Evolutionary conservation across 1,140 invertebrate species (phyloP).

Genomic region (Caenorhabditis inopinata): DNA sequence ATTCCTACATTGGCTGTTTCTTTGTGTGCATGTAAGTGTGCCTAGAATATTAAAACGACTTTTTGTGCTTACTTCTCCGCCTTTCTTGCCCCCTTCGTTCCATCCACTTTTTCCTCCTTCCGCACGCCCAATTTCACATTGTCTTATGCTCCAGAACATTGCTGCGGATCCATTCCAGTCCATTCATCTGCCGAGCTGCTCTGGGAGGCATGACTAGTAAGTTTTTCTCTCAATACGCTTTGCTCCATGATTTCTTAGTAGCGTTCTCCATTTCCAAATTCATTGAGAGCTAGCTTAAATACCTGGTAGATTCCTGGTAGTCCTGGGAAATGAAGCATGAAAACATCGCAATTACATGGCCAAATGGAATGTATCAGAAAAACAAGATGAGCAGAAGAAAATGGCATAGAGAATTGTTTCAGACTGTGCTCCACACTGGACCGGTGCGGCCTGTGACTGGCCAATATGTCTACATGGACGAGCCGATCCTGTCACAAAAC

Average conservation of each 20-base stretch:
- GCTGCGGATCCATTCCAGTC: not conserved
- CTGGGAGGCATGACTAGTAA: conserved; percentile 12
- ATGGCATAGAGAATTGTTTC: no score
- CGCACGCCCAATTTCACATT: conserved; percentile 32
- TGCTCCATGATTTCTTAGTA: not conserved
- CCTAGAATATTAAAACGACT: conserved; percentile 27
- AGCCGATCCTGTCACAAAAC: not conserved
- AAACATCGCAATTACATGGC: no score
- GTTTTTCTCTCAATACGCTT: not conserved
- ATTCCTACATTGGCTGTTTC: not conserved
- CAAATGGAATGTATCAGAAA: no score
- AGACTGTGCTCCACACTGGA: conserved; percentile 21
- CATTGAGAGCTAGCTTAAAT: not conserved
- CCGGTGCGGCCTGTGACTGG: conserved; percentile 2
- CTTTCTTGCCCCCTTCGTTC: not conserved
- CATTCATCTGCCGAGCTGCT: not conserved
- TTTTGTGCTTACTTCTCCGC: not conserved
- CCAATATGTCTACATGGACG: conserved; percentile 6
- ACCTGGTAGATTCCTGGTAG: no score
- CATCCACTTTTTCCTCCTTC: not conserved
- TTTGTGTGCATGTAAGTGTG: conserved; percentile 2
- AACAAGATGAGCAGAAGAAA: no score
- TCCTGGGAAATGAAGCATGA: no score
- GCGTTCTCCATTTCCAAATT: not conserved
- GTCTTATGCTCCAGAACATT: conserved; percentile 18